These are phyloP conservation scores for Drosophila miranda DNA, from an alignment of 1,140 invertebrate species.

Conservation along the genomic window DNA sequence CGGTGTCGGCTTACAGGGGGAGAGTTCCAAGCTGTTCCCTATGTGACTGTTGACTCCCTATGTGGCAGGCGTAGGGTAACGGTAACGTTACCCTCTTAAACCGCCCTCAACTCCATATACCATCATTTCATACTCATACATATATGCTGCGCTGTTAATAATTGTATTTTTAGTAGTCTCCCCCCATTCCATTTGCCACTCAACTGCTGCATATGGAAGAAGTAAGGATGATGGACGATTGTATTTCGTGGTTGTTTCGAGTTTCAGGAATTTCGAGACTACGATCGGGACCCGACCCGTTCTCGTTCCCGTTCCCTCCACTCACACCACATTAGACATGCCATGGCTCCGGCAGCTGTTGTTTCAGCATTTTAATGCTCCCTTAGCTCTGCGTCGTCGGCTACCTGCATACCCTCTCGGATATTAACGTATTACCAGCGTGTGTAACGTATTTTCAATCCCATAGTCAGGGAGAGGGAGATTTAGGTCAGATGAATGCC, in stretches of 20 bases:
- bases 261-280: constrained; percentile 57
- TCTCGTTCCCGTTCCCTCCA: constrained; percentile 14
- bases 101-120: constrained; percentile 26
- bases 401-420: constrained; percentile 53
- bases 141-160: constrained; percentile 11
- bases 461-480: constrained; percentile 23
- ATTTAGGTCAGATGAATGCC: constrained; percentile 35
- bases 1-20: constrained; percentile 30
- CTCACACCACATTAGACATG: constrained; percentile 38
- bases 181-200: constrained; percentile 27
- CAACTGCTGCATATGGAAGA: constrained; percentile 13
- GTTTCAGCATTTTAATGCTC: constrained; percentile 32
- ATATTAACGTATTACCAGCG: constrained; percentile 35
- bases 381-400: constrained; percentile 38
- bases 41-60: constrained; percentile 19
- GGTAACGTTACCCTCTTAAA: constrained; percentile 4
- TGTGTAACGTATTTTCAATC: constrained; percentile 61
- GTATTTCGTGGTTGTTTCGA: constrained; percentile 51
- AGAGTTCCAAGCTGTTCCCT: constrained; percentile 18
- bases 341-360: constrained; percentile 59
- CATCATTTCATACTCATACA: constrained; percentile 8
- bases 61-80: constrained; percentile 9
- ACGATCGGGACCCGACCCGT: constrained; percentile 36
- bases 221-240: too few relatives aligned
- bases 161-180: constrained; percentile 2